Evolutionary conservation across 2,888 invertebrate genomes (phyloP).

Genomic region (Orgyia antiqua): DNA sequence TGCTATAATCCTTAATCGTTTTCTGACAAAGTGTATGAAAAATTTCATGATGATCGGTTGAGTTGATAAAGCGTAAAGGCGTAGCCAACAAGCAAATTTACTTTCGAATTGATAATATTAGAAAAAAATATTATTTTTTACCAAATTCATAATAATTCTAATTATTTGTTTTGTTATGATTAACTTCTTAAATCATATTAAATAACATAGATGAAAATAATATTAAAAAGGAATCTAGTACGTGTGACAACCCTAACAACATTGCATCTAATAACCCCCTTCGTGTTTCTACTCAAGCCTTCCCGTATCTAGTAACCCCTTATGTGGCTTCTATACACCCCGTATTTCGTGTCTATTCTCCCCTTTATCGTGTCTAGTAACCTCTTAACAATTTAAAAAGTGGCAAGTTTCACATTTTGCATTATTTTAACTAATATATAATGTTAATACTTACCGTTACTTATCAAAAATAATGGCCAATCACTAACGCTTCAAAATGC

Average conservation of each 20-base stretch:
- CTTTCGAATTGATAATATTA: too few species aligned
- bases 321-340: conserved; percentile 2
- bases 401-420: conserved; percentile 3
- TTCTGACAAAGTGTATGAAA: too few species aligned
- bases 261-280: conserved; percentile 1
- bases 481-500: conserved; percentile 1
- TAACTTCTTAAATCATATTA: too few species aligned
- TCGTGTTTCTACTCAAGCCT: conserved; percentile 3
- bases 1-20: conserved; percentile 1
- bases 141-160: too few species aligned
- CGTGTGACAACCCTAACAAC: conserved; percentile 1
- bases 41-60: too few species aligned
- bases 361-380: conserved; percentile 1
- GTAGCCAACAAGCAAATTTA: too few species aligned
- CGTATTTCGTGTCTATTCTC: not conserved
- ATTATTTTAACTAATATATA: not conserved
- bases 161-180: too few species aligned
- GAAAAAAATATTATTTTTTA: too few species aligned
- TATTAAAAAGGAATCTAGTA: too few species aligned
- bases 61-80: too few species aligned
- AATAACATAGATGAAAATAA: too few species aligned
- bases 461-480: not conserved
- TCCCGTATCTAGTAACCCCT: conserved; percentile 1
- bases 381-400: conserved; percentile 3
- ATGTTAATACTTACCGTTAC: not conserved